Conservation (phyloP, 2,888 invertebrate species). For the Diplazon laetatorius region DNA sequence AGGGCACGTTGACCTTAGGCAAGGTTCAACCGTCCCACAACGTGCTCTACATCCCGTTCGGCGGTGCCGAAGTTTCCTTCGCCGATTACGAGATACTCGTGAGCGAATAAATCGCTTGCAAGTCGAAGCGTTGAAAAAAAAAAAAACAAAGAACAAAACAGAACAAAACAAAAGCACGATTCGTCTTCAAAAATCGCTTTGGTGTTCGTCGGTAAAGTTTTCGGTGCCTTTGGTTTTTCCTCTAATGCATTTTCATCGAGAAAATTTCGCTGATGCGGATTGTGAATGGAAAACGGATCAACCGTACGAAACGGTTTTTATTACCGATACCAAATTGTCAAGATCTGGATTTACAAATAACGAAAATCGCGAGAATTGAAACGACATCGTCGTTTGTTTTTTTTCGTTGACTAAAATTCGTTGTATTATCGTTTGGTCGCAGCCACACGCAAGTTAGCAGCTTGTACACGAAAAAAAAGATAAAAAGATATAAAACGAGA, state of each 20-base stretch:
- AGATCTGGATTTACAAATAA: slow-evolving; percentile 7
- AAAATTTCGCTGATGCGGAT: slow-evolving; percentile 3
- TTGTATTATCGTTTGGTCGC: slow-evolving; percentile 20
- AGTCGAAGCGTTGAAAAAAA: not conserved
- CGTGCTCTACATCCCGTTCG: slow-evolving; percentile 92
- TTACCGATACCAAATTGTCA: slow-evolving; percentile 13
- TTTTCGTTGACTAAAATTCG: slow-evolving; percentile 28
- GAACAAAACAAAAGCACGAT: slow-evolving; percentile 27
- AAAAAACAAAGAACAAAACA: too few species aligned
- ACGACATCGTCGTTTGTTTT: slow-evolving; percentile 12
- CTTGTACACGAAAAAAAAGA: slow-evolving; percentile 42
- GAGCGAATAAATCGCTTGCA: slow-evolving; percentile 74
- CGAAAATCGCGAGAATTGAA: not conserved
- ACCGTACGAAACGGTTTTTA: not conserved
- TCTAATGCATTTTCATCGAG: slow-evolving; percentile 17
- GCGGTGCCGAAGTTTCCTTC: slow-evolving; percentile 90
- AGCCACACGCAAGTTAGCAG: slow-evolving; percentile 26
- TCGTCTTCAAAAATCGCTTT: slow-evolving; percentile 35
- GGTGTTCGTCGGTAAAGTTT: slow-evolving; percentile 47
- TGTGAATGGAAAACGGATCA: slow-evolving; percentile 25
- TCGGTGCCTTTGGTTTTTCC: slow-evolving; percentile 7
- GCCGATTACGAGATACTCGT: slow-evolving; percentile 92
- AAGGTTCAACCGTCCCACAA: slow-evolving; percentile 93
- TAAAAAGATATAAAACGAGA: slow-evolving; percentile 9
- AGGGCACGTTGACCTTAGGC: slow-evolving; percentile 90